Percentiles rank a stretch among this genome's conserved stretches.
Evolutionary conservation across 1,140 invertebrate species (phyloP).

Genomic region (Drosophila rufa): DNA sequence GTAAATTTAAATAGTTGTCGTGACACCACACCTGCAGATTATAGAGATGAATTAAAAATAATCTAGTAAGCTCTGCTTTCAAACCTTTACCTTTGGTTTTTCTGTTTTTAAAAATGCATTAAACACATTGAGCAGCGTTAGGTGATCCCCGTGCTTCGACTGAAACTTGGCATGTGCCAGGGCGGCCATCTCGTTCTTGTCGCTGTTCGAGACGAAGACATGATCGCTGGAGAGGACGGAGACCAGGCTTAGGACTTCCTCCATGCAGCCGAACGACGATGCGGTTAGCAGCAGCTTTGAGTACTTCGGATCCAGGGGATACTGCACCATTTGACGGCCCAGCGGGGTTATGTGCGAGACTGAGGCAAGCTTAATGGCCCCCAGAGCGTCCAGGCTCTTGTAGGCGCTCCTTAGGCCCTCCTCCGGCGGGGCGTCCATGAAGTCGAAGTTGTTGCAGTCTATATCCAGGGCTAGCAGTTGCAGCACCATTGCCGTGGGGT

Average conservation of each 20-base stretch:
- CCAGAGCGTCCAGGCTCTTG: conserved; percentile 90
- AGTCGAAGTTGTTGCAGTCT: conserved; percentile 94
- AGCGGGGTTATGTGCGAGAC: conserved; percentile 88
- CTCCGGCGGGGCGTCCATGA: conserved; percentile 94
- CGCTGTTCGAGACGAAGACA: conserved; percentile 86
- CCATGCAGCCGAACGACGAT: conserved; percentile 91
- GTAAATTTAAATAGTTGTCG: conserved; percentile 94
- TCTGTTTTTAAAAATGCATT: conserved; percentile 90
- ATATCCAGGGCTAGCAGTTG: conserved; percentile 95
- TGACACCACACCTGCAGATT: conserved; percentile 92
- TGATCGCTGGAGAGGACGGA: conserved; percentile 88
- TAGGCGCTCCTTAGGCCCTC: conserved; percentile 90
- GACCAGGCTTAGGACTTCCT: conserved; percentile 90
- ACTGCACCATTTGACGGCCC: conserved; percentile 94
- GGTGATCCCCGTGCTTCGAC: conserved; percentile 95
- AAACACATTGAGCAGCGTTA: conserved; percentile 96
- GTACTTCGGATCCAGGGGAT: conserved; percentile 96
- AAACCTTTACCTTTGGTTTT: conserved; percentile 89
- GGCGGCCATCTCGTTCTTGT: conserved; percentile 89
- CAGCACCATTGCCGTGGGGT: conserved; percentile 72
- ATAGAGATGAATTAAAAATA: conserved; percentile 5
- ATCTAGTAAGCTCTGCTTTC: background rate
- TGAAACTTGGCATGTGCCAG: conserved; percentile 92
- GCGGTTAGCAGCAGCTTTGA: conserved; percentile 93
- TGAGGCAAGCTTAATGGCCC: conserved; percentile 87